Percentiles rank a stretch among this genome's conserved stretches.
These are phyloP conservation scores for Epizoanthus scotinus DNA, from an alignment of 92 coral and sea anemone genomes.

Conservation along the genomic window DNA sequence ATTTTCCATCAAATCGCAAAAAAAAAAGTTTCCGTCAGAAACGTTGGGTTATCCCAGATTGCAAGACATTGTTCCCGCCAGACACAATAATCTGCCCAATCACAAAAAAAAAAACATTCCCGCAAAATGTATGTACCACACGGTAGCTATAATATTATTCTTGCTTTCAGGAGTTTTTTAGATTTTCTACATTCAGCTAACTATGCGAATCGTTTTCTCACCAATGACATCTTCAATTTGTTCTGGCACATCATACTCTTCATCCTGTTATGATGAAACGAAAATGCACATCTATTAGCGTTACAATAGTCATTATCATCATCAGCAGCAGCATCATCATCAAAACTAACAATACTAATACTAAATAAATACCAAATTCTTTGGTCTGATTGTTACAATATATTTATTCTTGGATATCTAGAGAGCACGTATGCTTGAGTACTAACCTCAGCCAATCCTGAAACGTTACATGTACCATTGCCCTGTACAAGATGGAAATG, in stretches of 20 bases:
- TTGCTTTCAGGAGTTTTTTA: too few species aligned
- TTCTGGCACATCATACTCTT: conserved; percentile 94
- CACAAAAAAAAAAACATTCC: too few species aligned
- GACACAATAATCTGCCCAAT: too few species aligned
- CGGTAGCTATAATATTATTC: too few species aligned
- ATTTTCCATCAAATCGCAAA: too few species aligned
- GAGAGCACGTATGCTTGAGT: background rate
- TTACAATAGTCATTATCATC: background rate
- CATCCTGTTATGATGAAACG: conserved; percentile 56
- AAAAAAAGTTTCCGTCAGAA: too few species aligned
- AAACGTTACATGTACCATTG: background rate
- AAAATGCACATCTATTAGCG: too few species aligned
- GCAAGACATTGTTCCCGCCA: too few species aligned
- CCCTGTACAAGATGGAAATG: background rate
- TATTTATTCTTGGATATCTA: background rate
- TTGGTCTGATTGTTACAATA: background rate
- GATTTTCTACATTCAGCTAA: background rate
- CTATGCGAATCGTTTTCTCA: conserved; percentile 15
- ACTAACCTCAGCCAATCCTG: conserved; percentile 6
- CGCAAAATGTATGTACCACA: too few species aligned
- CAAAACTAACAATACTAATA: too few species aligned
- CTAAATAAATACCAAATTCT: background rate
- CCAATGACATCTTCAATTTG: conserved; percentile 94
- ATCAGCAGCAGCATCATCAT: too few species aligned
- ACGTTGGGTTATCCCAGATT: too few species aligned